Percentiles rank a stretch among this genome's conserved stretches.
These are phyloP conservation scores for Ailurus styani DNA, from an alignment of 2,113 vertebrate species.

Conservation along the genomic window DNA sequence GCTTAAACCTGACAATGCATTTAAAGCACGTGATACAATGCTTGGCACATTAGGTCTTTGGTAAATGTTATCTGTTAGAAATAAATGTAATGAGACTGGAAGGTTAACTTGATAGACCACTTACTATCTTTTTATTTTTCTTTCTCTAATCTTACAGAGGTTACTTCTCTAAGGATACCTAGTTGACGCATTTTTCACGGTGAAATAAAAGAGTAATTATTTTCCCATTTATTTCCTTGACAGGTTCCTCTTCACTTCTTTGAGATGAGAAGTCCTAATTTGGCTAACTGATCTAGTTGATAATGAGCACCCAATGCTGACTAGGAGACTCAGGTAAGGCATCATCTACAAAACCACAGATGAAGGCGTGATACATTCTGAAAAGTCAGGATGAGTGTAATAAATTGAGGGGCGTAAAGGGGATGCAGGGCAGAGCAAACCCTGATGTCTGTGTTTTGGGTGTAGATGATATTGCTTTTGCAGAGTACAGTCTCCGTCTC, in stretches of 20 bases:
- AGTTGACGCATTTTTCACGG: not conserved
- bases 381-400: not conserved
- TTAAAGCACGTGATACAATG: not conserved
- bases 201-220: not conserved
- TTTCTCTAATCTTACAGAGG: not conserved
- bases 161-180: constrained; percentile 3
- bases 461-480: not conserved
- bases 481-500: not conserved
- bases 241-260: constrained; percentile 37
- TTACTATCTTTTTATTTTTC: constrained; percentile 3
- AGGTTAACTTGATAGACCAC: not conserved
- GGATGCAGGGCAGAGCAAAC: not conserved
- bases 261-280: not conserved
- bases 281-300: not conserved
- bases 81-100: not conserved
- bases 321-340: not conserved
- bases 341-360: not conserved
- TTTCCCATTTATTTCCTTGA: constrained; percentile 17
- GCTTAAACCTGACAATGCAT: not conserved
- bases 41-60: not conserved
- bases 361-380: not conserved
- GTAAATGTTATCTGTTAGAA: not conserved
- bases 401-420: not conserved
- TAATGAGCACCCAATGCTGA: not conserved
- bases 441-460: not conserved